phyloP scores from a whole-genome alignment of 2,113 vertebrate genomes.

The Hepsetus odoe region DNA sequence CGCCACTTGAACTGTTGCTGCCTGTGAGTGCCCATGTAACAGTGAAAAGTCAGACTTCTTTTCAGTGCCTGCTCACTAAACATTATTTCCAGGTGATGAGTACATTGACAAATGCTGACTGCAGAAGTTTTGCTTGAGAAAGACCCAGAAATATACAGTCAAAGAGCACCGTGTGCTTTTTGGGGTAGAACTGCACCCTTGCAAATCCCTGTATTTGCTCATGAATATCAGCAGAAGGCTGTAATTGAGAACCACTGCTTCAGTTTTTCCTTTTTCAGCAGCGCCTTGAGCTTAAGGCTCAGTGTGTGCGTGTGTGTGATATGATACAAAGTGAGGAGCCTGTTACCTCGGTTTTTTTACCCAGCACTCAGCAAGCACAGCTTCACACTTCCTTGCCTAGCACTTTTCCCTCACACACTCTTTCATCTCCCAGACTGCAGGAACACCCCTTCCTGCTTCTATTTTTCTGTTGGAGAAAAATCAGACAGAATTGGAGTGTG shows the following conservation, averaged over 20 bases:
- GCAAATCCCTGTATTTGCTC: neutral
- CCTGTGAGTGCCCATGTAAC: too few relatives aligned
- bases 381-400: conserved; percentile 27
- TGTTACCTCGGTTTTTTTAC: conserved; percentile 11
- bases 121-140: neutral
- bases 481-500: neutral
- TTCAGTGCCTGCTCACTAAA: too few relatives aligned
- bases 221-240: neutral
- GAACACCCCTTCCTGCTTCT: neutral
- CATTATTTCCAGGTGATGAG: neutral
- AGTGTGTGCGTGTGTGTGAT: conserved; percentile 3
- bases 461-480: conserved; percentile 1
- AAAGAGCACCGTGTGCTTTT: neutral
- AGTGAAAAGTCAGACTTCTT: too few relatives aligned
- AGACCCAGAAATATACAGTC: neutral
- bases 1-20: too few relatives aligned
- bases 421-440: conserved; percentile 4
- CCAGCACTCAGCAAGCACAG: neutral
- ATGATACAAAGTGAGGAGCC: neutral
- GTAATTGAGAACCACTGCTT: neutral
- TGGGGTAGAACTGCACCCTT: neutral
- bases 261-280: neutral
- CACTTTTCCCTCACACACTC: conserved; percentile 20
- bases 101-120: neutral
- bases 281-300: neutral